Evolutionary conservation across 1,140 invertebrate species (phyloP), one percentile per base, ranked within the genome.

Genomic region (Ooceraea biroi): DNA sequence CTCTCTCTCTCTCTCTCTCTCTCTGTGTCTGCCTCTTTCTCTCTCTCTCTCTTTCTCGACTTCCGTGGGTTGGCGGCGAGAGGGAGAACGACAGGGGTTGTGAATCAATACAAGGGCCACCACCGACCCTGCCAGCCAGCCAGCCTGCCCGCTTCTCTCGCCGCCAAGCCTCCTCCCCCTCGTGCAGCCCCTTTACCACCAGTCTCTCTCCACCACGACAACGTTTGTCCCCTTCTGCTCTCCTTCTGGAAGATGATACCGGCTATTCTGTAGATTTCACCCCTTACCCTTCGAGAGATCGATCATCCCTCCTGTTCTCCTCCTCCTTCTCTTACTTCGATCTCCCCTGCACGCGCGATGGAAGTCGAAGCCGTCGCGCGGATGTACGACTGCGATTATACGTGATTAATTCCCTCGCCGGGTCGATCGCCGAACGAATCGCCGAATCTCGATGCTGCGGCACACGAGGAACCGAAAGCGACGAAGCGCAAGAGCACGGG

Each of bases 51-150:
- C 58, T 69, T 50, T 44, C 65, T 48, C 61, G 82, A 60, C 50
- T 66, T 78, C 36, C 52, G 50, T 46, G 60, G 30, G 44, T 46
- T 55, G 36, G 71, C 52, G 74, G 63, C 60, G 87, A 89, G 87
- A 91, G 90, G 84, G 83, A 89, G 57, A 65, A 84, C 60, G 74
- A 90, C 76, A 83, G 91, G 87, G 90, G 86, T 88, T 90, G 91
- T 92, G 91, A 92, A 92, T 92, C 92, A 92, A 93, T 93, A 93
- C 91, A 91, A 93, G 91, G 90, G 90, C 92, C 84, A 91, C 89
- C 90, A 89, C 85, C 89, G 84, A 84, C 89, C 82, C 88, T 85
- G 87, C 80, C 83, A 89, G 69, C 83, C 87, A 25, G 30, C 84
- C 72, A 44, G 82, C 58, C 73, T 36, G 73, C 50, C 63, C 36